Conservation (phyloP, 2,113 vertebrate species). For the Nothoprocta pentlandii region DNA sequence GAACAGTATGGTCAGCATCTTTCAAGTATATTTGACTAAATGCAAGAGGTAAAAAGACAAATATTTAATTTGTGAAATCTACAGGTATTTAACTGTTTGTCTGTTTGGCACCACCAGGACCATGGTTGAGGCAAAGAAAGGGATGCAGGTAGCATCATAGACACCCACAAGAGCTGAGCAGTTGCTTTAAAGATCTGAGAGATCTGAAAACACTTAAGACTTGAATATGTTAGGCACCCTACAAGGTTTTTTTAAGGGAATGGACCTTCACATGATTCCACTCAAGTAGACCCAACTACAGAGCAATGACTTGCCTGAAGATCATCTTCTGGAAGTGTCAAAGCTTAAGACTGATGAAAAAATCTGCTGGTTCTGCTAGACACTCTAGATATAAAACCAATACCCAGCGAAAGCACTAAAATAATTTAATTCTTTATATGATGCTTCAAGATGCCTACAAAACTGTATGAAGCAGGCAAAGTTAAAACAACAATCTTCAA, state of each 20-base stretch:
- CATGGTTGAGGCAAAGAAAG: neutral
- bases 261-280: neutral
- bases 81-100: neutral
- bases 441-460: slow-evolving; percentile 28
- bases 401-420: neutral
- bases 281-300: neutral
- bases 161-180: neutral
- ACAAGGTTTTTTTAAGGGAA: neutral
- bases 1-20: neutral
- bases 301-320: neutral
- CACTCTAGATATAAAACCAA: neutral
- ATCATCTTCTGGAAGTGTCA: neutral
- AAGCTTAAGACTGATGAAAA: neutral
- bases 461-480: neutral
- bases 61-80: neutral
- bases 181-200: neutral
- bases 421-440: neutral
- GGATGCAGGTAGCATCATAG: neutral
- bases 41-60: neutral
- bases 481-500: slow-evolving; percentile 47
- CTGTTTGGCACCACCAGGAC: neutral
- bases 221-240: neutral
- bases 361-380: neutral
- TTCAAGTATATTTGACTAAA: neutral
- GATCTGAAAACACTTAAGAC: neutral